phyloP scores from a whole-genome alignment of 2,888 invertebrate genomes.

The Lasioglossum malachurum region DNA sequence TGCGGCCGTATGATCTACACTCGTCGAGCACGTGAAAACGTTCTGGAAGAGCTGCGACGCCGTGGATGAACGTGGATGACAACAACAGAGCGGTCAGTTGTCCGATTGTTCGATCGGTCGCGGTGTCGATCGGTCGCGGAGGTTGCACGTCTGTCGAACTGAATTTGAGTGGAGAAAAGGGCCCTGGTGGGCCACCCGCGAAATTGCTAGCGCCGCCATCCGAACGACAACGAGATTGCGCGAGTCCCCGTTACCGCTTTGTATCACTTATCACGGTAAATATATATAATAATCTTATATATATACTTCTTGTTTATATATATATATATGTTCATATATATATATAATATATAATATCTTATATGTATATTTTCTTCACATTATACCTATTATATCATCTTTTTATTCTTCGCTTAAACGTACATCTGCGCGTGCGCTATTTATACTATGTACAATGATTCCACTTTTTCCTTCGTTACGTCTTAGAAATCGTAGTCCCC shows the following conservation, averaged over 20 bases:
- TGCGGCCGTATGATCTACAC: constrained; percentile 11
- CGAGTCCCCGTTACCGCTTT: constrained; percentile 78
- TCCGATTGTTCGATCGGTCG: neutral
- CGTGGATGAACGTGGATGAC: constrained; percentile 33
- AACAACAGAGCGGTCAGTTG: constrained; percentile 27
- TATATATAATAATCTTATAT: constrained; percentile 78
- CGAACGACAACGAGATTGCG: constrained; percentile 71
- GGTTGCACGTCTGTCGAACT: constrained; percentile 17
- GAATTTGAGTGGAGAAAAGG: constrained; percentile 35
- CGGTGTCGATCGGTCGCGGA: neutral
- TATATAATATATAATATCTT: constrained; percentile 82
- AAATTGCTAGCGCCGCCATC: constrained; percentile 43
- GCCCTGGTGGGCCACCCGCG: constrained; percentile 38
- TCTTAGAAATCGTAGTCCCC: constrained; percentile 70
- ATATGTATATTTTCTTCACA: constrained; percentile 82
- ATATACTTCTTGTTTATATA: constrained; percentile 75
- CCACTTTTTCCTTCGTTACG: constrained; percentile 20
- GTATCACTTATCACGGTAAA: constrained; percentile 84
- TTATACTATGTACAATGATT: constrained; percentile 83
- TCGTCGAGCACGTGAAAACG: constrained; percentile 22
- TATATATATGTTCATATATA: constrained; percentile 82
- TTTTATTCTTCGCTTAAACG: constrained; percentile 75
- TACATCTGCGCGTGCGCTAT: constrained; percentile 77
- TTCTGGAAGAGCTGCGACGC: constrained; percentile 49
- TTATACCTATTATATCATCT: constrained; percentile 83